These are phyloP conservation scores for Cottus gobio DNA, from an alignment of 2,113 vertebrate species.

Conservation along the genomic window DNA sequence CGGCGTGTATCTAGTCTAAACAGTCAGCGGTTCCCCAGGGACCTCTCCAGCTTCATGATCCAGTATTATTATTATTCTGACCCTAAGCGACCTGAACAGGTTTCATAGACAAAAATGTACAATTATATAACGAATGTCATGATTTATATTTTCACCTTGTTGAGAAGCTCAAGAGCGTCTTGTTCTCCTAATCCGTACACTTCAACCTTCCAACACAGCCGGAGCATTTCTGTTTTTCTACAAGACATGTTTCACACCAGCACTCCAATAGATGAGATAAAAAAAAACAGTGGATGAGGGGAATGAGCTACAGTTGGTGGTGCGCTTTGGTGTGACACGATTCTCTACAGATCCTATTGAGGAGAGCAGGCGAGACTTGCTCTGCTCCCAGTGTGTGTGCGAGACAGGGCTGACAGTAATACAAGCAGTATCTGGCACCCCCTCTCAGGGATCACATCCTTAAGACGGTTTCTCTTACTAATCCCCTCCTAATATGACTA, in stretches of 20 bases:
- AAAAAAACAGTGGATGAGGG: conserved; percentile 30
- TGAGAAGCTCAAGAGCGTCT: conserved; percentile 28
- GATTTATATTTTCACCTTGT: too few relatives aligned
- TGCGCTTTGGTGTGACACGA: conserved; percentile 70
- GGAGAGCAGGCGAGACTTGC: conserved; percentile 57
- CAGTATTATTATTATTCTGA: too few relatives aligned
- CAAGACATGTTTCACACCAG: conserved; percentile 50
- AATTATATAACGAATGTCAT: too few relatives aligned
- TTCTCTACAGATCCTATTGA: conserved; percentile 71
- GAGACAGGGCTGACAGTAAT: conserved; percentile 73
- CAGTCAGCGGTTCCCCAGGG: too few relatives aligned
- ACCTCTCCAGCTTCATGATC: too few relatives aligned
- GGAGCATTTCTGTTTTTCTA: conserved; percentile 51
- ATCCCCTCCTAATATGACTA: conserved; percentile 78
- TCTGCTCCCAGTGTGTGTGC: conserved; percentile 59
- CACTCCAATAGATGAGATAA: conserved; percentile 67
- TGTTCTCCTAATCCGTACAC: conserved; percentile 28
- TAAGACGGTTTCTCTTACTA: conserved; percentile 76
- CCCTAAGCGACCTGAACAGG: too few relatives aligned
- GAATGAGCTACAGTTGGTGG: conserved; percentile 67
- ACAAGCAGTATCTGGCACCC: conserved; percentile 72
- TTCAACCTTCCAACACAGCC: conserved; percentile 24
- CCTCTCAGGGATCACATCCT: conserved; percentile 73
- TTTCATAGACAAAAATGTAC: too few relatives aligned
- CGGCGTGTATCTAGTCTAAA: too few relatives aligned